Base-by-base conservation (phyloP, 92 coral and sea anemone species). In the Parazoanthus atlanticus region DNA sequence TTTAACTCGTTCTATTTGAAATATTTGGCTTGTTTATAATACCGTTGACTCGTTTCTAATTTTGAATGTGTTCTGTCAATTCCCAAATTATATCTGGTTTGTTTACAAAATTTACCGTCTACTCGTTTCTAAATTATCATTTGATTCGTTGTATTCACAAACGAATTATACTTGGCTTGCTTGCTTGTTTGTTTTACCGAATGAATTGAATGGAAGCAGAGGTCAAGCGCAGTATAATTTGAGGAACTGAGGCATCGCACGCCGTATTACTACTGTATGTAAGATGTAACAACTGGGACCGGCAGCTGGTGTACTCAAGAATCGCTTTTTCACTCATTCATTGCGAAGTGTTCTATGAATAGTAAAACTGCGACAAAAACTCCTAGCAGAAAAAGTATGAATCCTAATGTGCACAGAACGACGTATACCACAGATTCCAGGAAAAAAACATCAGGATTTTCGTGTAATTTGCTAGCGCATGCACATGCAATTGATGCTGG, bases 321-420 rank as follows among this genome's bases (percentile, higher is more conserved):
- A 65, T 11, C 71, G 26, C 26, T 65, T 65, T 65, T 65, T 65
- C 26, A 26, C 71, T 65, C 71, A 16, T 25, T 65, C 71, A 21
- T 6, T 65, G 71, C 26, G 26, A 65, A 65, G 26, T 65, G 21
- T 65, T 65, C 71, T 26, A 19, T 11, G 16, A 65, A 65, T 65
- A 65, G n/a, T n/a, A n/a, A 65, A 19, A 65, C 71, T 65, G 71
- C 71, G 71, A 65, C 26, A 65, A 65, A 65, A 65, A 65, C 71
- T 65, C 26, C 26, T 65, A 16, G 71, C 71, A 65, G 23, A n/a
- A 5, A 65, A 26, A 65, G 26, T n/a, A 8, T 65, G 25, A 58
- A 38, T 38, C 41, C 41, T 2, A 38, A 38, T 38, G 41, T 38
- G 5, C 41, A 38, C 5, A 2, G 41, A 38, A 5, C 41, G 2